Conservation (phyloP, 92 coral and sea anemone species). For the Blastomussa wellsi region DNA sequence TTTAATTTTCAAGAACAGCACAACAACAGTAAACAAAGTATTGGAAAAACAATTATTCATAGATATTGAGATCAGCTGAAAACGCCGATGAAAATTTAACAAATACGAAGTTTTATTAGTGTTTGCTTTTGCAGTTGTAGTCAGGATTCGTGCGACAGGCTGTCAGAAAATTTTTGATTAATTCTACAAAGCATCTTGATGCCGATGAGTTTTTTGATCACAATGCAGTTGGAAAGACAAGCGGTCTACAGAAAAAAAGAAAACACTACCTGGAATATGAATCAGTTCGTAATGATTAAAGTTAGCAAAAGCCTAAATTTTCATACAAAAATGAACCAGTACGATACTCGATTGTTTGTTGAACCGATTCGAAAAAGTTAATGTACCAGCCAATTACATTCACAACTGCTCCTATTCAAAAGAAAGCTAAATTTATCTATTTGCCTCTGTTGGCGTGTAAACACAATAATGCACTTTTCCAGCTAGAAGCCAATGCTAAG, state of each 20-base stretch:
- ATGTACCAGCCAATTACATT: neutral
- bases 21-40: neutral
- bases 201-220: neutral
- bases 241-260: neutral
- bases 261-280: neutral
- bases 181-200: neutral
- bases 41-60: neutral
- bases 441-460: neutral
- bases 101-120: neutral
- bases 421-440: neutral
- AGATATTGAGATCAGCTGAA: conserved; percentile 1
- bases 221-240: neutral
- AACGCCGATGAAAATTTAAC: neutral
- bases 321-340: no score
- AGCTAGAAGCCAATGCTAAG: neutral
- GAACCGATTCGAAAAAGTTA: neutral
- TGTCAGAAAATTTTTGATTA: conserved; percentile 22
- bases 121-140: conserved; percentile 7
- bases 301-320: neutral
- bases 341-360: neutral
- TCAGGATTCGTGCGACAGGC: neutral
- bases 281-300: neutral
- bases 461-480: conserved; percentile 19
- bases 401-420: neutral
- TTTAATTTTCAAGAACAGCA: neutral